Base-by-base conservation (phyloP, 2,113 vertebrate genomes). In the Eurystomus gularis region DNA sequence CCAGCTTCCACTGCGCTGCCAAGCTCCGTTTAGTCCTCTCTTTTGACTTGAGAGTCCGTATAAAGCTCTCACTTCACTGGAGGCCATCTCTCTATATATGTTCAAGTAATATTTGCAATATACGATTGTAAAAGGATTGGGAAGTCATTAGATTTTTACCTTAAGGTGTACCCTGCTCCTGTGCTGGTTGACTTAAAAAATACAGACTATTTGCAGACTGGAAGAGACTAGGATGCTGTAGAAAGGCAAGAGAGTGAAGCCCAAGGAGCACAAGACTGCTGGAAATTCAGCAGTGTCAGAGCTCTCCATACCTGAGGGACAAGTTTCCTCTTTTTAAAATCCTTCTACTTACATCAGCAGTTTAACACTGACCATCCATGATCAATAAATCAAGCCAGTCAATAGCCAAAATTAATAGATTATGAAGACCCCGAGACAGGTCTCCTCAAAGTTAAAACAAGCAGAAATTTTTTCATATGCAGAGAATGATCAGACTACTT, bases 291-390 rank as follows among this genome's bases (percentile, higher is more conserved):
- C 14, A 52, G n/a, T 49, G 65, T 17, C 49, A 52, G 24, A 66
- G 33, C 13, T 61, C 44, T 77, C n/a, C 44, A 54, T 0, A 0
- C 2, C 11, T 17, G 11, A 3, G 11, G 23, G 4, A 6, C 11
- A 19, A 3, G 8, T 8, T 16, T 3, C 6, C 10, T 20, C 8
- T 54, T 39, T 58, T 90, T 55, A 3, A 82, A 91, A 87, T 10
- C 24, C 16, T 69, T 81, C 46, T 20, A 57, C 14, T 55, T 58
- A 6, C 6, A 42, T n/a, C 13, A 33, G 40, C 46, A 49, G 49
- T 33, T 66, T 73, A 60, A 42, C 31, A 11, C 7, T n/a, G 46
- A 77, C 26, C 54, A 37, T 12, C 17, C 20, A 19, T 78, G 58
- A 77, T 48, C 54, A 51, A 57, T 8, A 86, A 37, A 29, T 19